Conservation (phyloP, 2,888 invertebrate genomes). For the Clitarchus hookeri region DNA sequence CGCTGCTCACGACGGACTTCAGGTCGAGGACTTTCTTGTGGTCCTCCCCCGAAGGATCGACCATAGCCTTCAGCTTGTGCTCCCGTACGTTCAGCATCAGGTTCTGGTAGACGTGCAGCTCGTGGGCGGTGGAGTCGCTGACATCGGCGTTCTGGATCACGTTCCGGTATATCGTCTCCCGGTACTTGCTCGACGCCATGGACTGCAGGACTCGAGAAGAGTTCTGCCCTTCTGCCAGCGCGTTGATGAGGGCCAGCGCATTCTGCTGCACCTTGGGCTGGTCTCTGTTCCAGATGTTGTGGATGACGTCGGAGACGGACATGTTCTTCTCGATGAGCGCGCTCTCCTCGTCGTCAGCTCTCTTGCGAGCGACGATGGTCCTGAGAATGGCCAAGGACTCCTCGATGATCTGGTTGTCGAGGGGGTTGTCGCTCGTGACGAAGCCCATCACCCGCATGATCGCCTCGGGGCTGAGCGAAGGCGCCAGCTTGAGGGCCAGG, state of each 20-base stretch:
- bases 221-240: constrained; percentile 27
- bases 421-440: constrained; percentile 23
- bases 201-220: neutral
- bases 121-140: constrained; percentile 29
- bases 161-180: constrained; percentile 31
- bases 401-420: constrained; percentile 18
- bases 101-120: constrained; percentile 34
- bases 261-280: constrained; percentile 34
- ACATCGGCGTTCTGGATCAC: constrained; percentile 3
- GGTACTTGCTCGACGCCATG: constrained; percentile 30
- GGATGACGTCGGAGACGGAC: constrained; percentile 30
- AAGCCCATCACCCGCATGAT: constrained; percentile 29
- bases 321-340: constrained; percentile 26
- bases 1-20: constrained; percentile 21
- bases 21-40: constrained; percentile 29
- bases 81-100: constrained; percentile 31
- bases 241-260: constrained; percentile 33
- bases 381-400: constrained; percentile 29
- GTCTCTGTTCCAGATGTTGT: constrained; percentile 31
- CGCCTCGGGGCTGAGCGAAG: neutral
- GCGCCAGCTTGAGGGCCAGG: constrained; percentile 27
- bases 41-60: constrained; percentile 32
- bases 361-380: constrained; percentile 20
- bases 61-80: constrained; percentile 22
- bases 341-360: neutral